Conservation (phyloP, 2,888 invertebrate genomes). For the Melinaea marsaeus region DNA sequence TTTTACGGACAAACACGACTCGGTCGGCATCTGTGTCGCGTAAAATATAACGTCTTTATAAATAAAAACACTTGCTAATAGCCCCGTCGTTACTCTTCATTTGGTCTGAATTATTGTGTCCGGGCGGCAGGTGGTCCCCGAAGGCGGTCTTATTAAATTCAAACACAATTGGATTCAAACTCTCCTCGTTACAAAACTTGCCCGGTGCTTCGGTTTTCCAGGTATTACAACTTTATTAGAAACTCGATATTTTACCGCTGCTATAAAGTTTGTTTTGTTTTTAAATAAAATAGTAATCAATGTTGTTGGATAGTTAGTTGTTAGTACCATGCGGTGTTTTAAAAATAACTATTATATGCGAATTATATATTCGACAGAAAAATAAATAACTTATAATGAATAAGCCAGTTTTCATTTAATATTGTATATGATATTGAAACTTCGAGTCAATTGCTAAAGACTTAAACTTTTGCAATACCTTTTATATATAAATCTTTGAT, state of each 20-base stretch:
- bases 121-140: conserved; percentile 26
- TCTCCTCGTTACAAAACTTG: conserved; percentile 24
- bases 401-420: no score
- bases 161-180: conserved; percentile 26
- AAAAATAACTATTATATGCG: no score
- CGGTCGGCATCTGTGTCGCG: conserved; percentile 35
- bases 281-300: neutral
- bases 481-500: no score
- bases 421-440: no score
- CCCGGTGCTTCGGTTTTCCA: conserved; percentile 14
- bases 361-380: no score
- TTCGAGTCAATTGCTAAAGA: no score
- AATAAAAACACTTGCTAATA: conserved; percentile 55
- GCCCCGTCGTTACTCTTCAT: conserved; percentile 53
- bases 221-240: conserved; percentile 22
- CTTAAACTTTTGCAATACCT: no score
- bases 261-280: conserved; percentile 7
- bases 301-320: no score
- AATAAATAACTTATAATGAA: no score
- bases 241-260: conserved; percentile 16
- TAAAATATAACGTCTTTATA: conserved; percentile 53
- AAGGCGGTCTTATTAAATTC: conserved; percentile 34
- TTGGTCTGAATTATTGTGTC: conserved; percentile 31
- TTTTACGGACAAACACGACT: conserved; percentile 33
- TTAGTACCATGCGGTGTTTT: no score